Conservation (phyloP, 2,888 invertebrate species). For the Oscheius myriophilus region DNA sequence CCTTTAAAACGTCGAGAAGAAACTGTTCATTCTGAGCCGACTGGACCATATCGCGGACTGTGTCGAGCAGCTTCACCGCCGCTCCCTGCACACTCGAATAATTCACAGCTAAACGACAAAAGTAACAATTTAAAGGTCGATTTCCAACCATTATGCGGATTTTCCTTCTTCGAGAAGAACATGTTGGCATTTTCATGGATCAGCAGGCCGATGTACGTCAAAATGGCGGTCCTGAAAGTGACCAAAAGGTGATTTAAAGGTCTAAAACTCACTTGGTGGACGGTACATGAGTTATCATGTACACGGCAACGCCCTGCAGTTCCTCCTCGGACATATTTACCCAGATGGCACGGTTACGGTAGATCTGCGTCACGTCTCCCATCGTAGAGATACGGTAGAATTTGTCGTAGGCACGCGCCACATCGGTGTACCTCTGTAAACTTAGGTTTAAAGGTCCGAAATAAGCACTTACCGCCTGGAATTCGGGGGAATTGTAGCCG, state of each 20-base stretch:
- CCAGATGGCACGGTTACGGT: constrained; percentile 20
- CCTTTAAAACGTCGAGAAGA: constrained; percentile 13
- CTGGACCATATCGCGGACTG: constrained; percentile 2
- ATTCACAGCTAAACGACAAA: constrained; percentile 28
- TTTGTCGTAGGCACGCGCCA: background rate
- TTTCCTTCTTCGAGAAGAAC: constrained; percentile 42
- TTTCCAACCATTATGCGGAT: constrained; percentile 28
- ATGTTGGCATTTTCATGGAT: constrained; percentile 51
- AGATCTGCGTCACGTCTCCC: constrained; percentile 24
- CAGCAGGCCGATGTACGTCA: constrained; percentile 40
- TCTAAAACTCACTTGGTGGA: constrained; percentile 12
- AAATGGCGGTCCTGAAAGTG: constrained; percentile 36
- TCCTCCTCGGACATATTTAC: constrained; percentile 1
- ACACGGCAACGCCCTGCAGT: constrained; percentile 5
- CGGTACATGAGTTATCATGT: constrained; percentile 12
- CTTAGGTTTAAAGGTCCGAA: too few species aligned
- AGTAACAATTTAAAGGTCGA: background rate
- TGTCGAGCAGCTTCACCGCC: constrained; percentile 23
- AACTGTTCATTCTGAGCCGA: constrained; percentile 6
- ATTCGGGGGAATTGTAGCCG: constrained; percentile 7
- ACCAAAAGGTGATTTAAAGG: background rate
- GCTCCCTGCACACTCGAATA: constrained; percentile 25
- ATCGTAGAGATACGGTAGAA: constrained; percentile 8
- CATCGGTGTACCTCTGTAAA: constrained; percentile 15
- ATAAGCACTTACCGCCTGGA: constrained; percentile 8